Conservation (phyloP, 2,888 invertebrate genomes). For the Nemotelus pantherinus region DNA sequence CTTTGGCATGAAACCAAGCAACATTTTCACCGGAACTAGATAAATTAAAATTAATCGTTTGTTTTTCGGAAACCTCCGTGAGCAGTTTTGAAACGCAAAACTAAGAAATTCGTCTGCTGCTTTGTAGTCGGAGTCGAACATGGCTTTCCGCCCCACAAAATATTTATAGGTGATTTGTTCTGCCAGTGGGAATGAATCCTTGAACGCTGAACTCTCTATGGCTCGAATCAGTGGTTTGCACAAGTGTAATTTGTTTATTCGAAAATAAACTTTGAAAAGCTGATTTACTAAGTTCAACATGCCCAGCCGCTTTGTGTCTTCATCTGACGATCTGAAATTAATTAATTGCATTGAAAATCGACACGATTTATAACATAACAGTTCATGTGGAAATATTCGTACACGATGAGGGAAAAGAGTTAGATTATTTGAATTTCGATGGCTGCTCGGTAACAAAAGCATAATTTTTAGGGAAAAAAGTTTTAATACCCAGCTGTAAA, state of each 20-base stretch:
- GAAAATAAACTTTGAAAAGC: slow-evolving; percentile 91
- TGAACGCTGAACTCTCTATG: slow-evolving; percentile 91
- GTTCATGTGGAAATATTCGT: slow-evolving; percentile 2
- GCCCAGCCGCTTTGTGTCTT: slow-evolving; percentile 93
- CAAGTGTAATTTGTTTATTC: slow-evolving; percentile 87
- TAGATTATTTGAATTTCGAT: no score
- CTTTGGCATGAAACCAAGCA: slow-evolving; percentile 94
- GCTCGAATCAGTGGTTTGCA: slow-evolving; percentile 96
- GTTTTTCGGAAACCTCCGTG: slow-evolving; percentile 81
- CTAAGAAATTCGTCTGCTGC: slow-evolving; percentile 91
- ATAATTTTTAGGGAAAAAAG: no score
- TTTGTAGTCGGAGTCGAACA: slow-evolving; percentile 97
- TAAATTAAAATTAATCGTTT: slow-evolving; percentile 93
- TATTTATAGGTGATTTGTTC: slow-evolving; percentile 97
- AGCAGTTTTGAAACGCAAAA: slow-evolving; percentile 93
- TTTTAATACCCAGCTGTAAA: no score
- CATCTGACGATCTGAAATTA: slow-evolving; percentile 73
- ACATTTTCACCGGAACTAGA: slow-evolving; percentile 96
- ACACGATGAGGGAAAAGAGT: not conserved
- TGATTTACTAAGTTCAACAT: slow-evolving; percentile 98
- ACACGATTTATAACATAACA: not conserved
- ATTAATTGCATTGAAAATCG: slow-evolving; percentile 34
- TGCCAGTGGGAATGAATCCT: slow-evolving; percentile 88
- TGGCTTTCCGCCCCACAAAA: slow-evolving; percentile 96
- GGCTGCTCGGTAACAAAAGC: no score